Base-by-base conservation (phyloP, 2,113 vertebrate genomes). In the Chionis minor region DNA sequence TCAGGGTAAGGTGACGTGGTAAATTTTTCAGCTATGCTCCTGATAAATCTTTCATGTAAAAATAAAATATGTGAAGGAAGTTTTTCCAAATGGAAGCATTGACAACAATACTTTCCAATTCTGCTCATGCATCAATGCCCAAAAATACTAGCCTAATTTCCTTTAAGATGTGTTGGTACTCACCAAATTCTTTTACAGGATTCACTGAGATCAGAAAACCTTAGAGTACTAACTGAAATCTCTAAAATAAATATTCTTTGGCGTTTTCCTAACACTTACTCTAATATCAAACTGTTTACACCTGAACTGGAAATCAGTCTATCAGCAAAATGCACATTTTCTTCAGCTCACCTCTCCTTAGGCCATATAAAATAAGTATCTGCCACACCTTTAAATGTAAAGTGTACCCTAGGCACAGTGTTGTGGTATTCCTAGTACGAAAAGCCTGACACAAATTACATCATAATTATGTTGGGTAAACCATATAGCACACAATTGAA, bases 401-500 rank as follows among this genome's bases (percentile, higher is more conserved):
- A 45, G 12, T 6, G 27, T 65, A 49, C 40, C 52, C 38, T 35
- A 4, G 18, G 44, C 49, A 42, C 13, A 33, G 19, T 47, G 65
- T 8, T 61, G 8, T 24, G 14, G 10, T 16, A 32, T 33, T 58
- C n/a, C 33, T 14, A 35, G 23, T 33, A 38, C 19, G 61, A 51
- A 62, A 90, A 63, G 28, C 62, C 5, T 51, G 54, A 45, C 44
- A 65, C 35, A 56, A 62, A 55, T 94, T 73, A 97, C 15, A 30
- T 62, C 32, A 86, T n/a, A 47, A 96, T 69, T 45, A 95, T 28
- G 27, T 98, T 98, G 65, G 99, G 98, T 51, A 99, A 97, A 44
- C 99, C 99, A 70, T 99, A 99, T 5, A 99, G 93, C 59, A 99
- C 59, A 59, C 97, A 98, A 94, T 97, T 99, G 62, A 98, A 98